Percentiles rank a stretch among this genome's conserved stretches.
Evolutionary conservation across 2,888 invertebrate species (phyloP).

Genomic region (Pimpla rufipes): DNA sequence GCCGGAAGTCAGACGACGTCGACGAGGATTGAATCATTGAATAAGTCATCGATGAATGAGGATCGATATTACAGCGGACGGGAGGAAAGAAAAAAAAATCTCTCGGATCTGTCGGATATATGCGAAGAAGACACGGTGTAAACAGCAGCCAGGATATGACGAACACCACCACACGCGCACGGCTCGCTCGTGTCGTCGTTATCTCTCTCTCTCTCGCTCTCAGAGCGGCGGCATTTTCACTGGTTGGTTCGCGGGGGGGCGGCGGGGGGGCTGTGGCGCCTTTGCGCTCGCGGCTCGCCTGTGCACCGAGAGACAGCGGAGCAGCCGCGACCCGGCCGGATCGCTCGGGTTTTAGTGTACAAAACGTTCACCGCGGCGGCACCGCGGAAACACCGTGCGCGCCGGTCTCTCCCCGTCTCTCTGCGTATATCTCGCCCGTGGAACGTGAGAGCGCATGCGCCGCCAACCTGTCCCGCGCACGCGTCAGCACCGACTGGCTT

Average conservation of each 20-base stretch:
- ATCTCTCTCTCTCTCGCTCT: slow-evolving; percentile 60
- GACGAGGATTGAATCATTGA: neutral
- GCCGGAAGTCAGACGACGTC: neutral
- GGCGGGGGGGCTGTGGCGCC: slow-evolving; percentile 68
- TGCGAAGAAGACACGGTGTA: too few relatives aligned
- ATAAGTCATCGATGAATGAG: neutral
- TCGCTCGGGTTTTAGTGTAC: slow-evolving; percentile 73
- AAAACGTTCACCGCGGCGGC: slow-evolving; percentile 69
- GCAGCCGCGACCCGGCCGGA: slow-evolving; percentile 72
- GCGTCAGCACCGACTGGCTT: slow-evolving; percentile 72
- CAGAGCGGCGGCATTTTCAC: slow-evolving; percentile 79
- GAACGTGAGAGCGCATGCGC: slow-evolving; percentile 65
- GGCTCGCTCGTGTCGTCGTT: slow-evolving; percentile 71
- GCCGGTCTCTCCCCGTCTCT: slow-evolving; percentile 61
- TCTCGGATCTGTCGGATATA: too few relatives aligned
- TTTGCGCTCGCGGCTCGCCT: slow-evolving; percentile 27
- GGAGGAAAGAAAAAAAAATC: too few relatives aligned
- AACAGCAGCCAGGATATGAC: too few relatives aligned
- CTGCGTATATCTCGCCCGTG: slow-evolving; percentile 32
- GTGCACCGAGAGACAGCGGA: slow-evolving; percentile 55
- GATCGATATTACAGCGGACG: neutral
- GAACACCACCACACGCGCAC: slow-evolving; percentile 65
- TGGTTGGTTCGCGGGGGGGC: slow-evolving; percentile 65
- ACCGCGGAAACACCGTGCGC: slow-evolving; percentile 22
- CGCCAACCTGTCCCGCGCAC: slow-evolving; percentile 75